phyloP scores from a whole-genome alignment of 2,888 invertebrate genomes.

The Himalopsyche anomala region DNA sequence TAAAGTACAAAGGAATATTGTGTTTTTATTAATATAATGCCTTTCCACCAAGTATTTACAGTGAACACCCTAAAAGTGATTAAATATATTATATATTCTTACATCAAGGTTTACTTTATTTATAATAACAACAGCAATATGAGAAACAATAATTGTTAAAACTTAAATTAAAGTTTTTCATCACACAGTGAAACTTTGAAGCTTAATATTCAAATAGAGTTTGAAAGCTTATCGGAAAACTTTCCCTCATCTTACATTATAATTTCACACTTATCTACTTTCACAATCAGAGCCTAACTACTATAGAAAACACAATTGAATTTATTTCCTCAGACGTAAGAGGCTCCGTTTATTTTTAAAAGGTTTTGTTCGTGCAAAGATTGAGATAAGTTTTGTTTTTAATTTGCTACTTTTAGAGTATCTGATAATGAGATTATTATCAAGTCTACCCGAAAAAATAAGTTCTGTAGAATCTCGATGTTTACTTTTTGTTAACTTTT shows the following conservation, averaged over 20 bases:
- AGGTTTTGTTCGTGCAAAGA: slow-evolving; percentile 34
- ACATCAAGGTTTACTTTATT: too few species aligned
- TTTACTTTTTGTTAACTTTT: neutral
- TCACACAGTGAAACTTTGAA: neutral
- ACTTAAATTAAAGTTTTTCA: neutral
- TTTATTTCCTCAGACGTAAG: slow-evolving; percentile 11
- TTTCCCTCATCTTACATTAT: slow-evolving; percentile 3
- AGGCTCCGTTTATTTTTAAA: slow-evolving; percentile 11
- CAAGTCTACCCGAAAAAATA: neutral
- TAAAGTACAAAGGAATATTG: too few species aligned
- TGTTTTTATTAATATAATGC: too few species aligned
- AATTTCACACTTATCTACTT: slow-evolving; percentile 26
- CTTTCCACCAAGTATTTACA: too few species aligned
- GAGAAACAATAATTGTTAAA: too few species aligned
- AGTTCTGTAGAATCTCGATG: neutral
- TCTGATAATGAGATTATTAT: slow-evolving; percentile 16
- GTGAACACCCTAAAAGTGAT: too few species aligned
- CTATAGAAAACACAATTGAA: slow-evolving; percentile 26
- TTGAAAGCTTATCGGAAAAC: slow-evolving; percentile 26
- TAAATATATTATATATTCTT: too few species aligned
- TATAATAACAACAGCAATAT: too few species aligned
- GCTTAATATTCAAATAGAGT: slow-evolving; percentile 24
- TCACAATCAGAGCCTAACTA: neutral
- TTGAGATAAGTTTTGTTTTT: neutral
- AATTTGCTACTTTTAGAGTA: neutral